These are phyloP conservation scores for Calameuta pallipes DNA, from an alignment of 2,888 invertebrate species.

Conservation along the genomic window DNA sequence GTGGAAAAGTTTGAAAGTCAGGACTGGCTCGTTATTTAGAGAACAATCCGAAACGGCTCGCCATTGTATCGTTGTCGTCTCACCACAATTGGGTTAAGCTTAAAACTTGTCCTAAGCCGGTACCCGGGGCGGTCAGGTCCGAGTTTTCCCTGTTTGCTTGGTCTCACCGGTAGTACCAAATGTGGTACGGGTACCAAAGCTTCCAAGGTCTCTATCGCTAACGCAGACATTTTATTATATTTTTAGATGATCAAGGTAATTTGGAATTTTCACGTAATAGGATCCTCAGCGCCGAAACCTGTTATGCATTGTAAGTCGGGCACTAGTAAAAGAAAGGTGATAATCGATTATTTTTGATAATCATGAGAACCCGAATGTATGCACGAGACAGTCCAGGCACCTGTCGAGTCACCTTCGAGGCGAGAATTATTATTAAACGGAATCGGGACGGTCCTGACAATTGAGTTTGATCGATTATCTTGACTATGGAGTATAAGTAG, in stretches of 20 bases:
- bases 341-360: too few relatives aligned
- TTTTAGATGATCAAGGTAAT: too few relatives aligned
- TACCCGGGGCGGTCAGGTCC: slow-evolving; percentile 39
- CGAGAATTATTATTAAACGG: slow-evolving; percentile 3
- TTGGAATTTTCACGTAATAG: too few relatives aligned
- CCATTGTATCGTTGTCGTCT: slow-evolving; percentile 43
- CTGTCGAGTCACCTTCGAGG: neutral
- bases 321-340: too few relatives aligned
- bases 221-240: too few relatives aligned
- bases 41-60: slow-evolving; percentile 30
- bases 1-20: slow-evolving; percentile 23
- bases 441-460: neutral
- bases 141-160: slow-evolving; percentile 30
- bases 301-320: too few relatives aligned
- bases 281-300: too few relatives aligned
- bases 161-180: too few relatives aligned
- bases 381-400: neutral
- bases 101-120: slow-evolving; percentile 34
- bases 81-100: slow-evolving; percentile 52
- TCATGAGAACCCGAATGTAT: too few relatives aligned
- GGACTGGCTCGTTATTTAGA: slow-evolving; percentile 43
- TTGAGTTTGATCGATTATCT: slow-evolving; percentile 32
- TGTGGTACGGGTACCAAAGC: too few relatives aligned
- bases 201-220: too few relatives aligned
- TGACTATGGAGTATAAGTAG: slow-evolving; percentile 17